phyloP scores from a whole-genome alignment of 35 echinoderm and acorn worm species.

The Ptychodera flava region DNA sequence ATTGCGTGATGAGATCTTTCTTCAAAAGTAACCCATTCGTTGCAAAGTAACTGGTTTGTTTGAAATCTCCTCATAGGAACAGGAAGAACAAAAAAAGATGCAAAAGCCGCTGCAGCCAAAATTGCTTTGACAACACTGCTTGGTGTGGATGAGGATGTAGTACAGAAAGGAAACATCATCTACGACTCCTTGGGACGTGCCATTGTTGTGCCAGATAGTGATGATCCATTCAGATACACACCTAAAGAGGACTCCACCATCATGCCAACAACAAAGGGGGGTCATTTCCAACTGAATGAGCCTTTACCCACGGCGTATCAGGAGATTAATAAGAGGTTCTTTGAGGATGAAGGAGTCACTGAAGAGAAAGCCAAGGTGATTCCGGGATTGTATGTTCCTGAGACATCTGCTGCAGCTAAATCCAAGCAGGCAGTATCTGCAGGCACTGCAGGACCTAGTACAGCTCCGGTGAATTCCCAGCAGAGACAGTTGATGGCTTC shows the following conservation, averaged over 20 bases:
- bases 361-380: not conserved
- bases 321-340: not conserved
- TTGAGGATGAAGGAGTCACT: not conserved
- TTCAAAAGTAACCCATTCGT: too few relatives aligned
- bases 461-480: not conserved
- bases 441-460: not conserved
- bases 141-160: constrained; percentile 39
- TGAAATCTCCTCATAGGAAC: too few relatives aligned
- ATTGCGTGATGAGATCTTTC: too few relatives aligned
- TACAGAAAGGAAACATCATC: constrained; percentile 23
- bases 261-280: constrained; percentile 5
- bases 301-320: not conserved
- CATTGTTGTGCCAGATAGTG: constrained; percentile 4
- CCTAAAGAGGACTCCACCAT: not conserved
- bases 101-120: constrained; percentile 37
- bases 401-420: not conserved
- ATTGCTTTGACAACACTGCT: constrained; percentile 40
- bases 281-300: constrained; percentile 53
- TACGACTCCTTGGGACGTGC: constrained; percentile 24
- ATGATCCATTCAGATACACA: not conserved
- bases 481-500: not conserved
- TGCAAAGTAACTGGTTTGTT: too few relatives aligned
- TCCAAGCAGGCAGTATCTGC: not conserved
- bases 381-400: not conserved
- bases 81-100: constrained; percentile 62